phyloP scores from a whole-genome alignment of 2,113 vertebrate species.

The Bos indicus region DNA sequence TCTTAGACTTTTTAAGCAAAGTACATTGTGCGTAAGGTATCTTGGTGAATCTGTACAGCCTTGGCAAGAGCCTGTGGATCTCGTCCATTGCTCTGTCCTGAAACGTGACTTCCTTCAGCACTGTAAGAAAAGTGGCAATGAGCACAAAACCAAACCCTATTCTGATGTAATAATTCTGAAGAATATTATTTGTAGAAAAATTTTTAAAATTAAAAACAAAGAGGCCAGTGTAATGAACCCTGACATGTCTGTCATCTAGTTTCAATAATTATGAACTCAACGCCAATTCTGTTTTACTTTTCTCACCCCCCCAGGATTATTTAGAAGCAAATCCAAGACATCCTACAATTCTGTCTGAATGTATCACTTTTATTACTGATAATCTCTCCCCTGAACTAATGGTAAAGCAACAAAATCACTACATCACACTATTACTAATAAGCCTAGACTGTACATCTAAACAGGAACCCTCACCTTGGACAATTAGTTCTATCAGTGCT shows the following conservation, averaged over 20 bases:
- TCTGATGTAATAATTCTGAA: constrained; percentile 10
- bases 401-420: constrained; percentile 22
- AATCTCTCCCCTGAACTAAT: constrained; percentile 5
- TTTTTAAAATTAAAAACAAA: background rate
- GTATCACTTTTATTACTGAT: background rate
- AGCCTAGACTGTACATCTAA: background rate
- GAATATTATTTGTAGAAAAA: constrained; percentile 7
- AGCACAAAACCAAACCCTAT: constrained; percentile 46
- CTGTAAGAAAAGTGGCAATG: constrained; percentile 76
- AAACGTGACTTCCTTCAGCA: constrained; percentile 99
- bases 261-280: constrained; percentile 7
- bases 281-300: background rate
- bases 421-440: background rate
- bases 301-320: background rate
- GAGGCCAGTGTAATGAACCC: background rate
- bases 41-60: constrained; percentile 99
- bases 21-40: constrained; percentile 99
- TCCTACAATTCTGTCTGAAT: background rate
- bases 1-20: constrained; percentile 90
- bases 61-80: constrained; percentile 99
- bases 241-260: background rate
- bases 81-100: constrained; percentile 98
- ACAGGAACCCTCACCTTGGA: background rate
- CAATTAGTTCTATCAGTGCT: background rate
- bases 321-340: constrained; percentile 13